phyloP scores from a whole-genome alignment of 2,797 vertebrate genomes.

The Platalea minor region DNA sequence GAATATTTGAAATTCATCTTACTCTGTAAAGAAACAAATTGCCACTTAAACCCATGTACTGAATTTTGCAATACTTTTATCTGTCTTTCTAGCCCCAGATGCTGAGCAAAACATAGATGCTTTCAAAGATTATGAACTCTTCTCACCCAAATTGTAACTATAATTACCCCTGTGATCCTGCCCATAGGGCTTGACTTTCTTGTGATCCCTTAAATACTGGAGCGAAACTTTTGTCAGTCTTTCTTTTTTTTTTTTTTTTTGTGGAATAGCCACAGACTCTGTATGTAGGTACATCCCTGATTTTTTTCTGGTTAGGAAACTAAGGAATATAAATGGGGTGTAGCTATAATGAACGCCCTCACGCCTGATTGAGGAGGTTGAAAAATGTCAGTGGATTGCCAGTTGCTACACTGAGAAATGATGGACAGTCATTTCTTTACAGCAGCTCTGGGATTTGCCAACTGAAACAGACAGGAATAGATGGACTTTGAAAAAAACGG shows the following conservation, averaged over 20 bases:
- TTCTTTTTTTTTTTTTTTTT: background rate
- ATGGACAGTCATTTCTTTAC: background rate
- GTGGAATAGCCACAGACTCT: background rate
- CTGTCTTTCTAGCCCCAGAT: background rate
- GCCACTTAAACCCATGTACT: background rate
- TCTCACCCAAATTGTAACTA: background rate
- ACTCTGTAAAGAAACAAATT: background rate
- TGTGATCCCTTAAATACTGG: background rate
- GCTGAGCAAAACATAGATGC: background rate
- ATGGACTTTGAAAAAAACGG: background rate
- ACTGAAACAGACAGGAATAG: background rate
- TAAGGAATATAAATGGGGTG: background rate
- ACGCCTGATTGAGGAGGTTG: background rate
- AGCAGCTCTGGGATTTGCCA: background rate
- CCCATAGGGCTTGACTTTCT: background rate
- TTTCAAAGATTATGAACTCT: background rate
- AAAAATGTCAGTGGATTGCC: background rate
- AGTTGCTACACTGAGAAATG: background rate
- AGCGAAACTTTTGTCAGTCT: background rate
- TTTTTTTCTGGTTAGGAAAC: background rate
- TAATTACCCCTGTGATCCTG: background rate
- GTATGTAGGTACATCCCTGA: background rate
- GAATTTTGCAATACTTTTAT: background rate
- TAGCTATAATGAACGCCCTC: background rate
- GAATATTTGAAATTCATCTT: background rate